Conservation (phyloP, 2,888 invertebrate genomes). For the Cheilosia impressa region DNA sequence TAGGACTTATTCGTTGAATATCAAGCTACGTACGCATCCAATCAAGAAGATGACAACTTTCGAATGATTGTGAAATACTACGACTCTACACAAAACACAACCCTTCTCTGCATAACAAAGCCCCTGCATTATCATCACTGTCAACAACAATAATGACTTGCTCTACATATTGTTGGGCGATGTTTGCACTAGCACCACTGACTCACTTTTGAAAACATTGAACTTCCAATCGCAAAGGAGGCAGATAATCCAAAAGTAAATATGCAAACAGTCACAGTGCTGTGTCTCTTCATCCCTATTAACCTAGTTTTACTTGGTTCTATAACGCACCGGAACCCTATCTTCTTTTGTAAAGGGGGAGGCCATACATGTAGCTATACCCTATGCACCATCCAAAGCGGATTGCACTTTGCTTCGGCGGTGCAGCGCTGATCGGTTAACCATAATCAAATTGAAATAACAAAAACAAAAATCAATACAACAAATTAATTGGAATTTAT, state of each 20-base stretch:
- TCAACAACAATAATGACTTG: constrained; percentile 25
- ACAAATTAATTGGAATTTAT: constrained; percentile 54
- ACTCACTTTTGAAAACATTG: constrained; percentile 67
- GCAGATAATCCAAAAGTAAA: constrained; percentile 58
- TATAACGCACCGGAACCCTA: constrained; percentile 8
- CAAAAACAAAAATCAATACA: constrained; percentile 60
- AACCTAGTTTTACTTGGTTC: constrained; percentile 47
- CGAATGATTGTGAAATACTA: neutral
- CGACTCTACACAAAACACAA: neutral
- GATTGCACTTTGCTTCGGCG: constrained; percentile 31
- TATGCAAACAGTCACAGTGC: constrained; percentile 4
- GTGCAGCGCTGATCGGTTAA: constrained; percentile 6
- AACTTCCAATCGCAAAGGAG: constrained; percentile 50
- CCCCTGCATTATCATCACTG: constrained; percentile 35
- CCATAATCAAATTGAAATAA: constrained; percentile 66
- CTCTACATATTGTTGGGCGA: constrained; percentile 11
- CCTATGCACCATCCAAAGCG: constrained; percentile 5
- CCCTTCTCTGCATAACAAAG: constrained; percentile 19
- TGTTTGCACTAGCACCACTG: constrained; percentile 65
- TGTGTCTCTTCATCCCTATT: constrained; percentile 57
- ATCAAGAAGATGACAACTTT: neutral
- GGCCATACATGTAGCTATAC: neutral
- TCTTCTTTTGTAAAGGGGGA: constrained; percentile 38
- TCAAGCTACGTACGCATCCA: neutral
- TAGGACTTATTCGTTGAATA: no score